Evolutionary conservation across 92 coral and sea anemone species (phyloP), one percentile per base, ranked within the genome.

Genomic region (Porites divaricata): DNA sequence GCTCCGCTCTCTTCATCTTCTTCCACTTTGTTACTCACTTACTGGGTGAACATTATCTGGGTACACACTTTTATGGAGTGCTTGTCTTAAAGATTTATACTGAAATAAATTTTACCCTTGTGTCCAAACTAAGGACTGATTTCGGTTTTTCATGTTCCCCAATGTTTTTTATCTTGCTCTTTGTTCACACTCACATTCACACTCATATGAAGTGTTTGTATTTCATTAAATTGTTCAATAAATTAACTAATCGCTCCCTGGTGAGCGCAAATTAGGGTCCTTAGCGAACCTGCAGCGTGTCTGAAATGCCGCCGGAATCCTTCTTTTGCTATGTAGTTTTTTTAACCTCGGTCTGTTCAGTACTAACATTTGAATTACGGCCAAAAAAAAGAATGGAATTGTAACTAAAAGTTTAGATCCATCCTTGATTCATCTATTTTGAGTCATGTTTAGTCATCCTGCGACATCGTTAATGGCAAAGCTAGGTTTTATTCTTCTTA

Each of bases 391-490:
- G 0, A 72, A 23, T 4, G 1, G 67, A 57, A 57, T 56, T 12
- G 14, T 13, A 23, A 24, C 9, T 41, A 2, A 12, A 25, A 61
- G 0, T 13, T 79, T 52, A 9, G 51, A 11, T 13, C 45, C 21
- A 35, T 35, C 45, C 45, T 35, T 35, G 45, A 35, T 35, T 23
- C 9, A 57, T 80, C 85, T 84, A 84, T 84, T 69, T 74, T 66
- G 75, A 49, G 67, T 6, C 17, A 19, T 11, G 45, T 80, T 79
- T 79, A 68, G 85, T 80, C 85, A 80, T 70, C 67, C 48, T 28
- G 67, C 85, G 85, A 80, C 85, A 80, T 80, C 11, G 54, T 56
- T 57, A 58, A 70, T 50, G 23, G 12, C 1, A 15, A 63, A 78
- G 23, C 8, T 11, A 35, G 67, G 10, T 62, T 56, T 13, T 1